These are phyloP conservation scores for Anoplopoma fimbria DNA, from an alignment of 2,113 vertebrate genomes.

Conservation along the genomic window DNA sequence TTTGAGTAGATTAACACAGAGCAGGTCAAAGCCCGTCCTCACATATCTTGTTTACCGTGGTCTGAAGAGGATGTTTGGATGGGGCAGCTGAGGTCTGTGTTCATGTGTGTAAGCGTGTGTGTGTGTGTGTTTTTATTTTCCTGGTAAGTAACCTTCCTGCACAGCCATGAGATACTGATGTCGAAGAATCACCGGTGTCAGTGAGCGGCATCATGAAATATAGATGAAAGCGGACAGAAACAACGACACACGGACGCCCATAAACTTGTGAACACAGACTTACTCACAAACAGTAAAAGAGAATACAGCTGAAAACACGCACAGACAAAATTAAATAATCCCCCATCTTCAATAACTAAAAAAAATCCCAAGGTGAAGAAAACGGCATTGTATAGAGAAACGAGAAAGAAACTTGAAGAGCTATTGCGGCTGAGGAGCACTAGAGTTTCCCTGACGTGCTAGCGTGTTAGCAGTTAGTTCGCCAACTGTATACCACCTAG, in stretches of 20 bases:
- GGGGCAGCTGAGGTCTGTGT: constrained; percentile 10
- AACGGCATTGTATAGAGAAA: background rate
- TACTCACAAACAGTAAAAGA: background rate
- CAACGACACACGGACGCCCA: background rate
- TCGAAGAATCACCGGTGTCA: constrained; percentile 11
- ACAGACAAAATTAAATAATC: background rate
- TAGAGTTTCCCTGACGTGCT: background rate
- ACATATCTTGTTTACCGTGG: constrained; percentile 42
- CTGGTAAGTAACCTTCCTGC: background rate
- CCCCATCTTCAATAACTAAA: background rate
- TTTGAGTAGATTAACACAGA: constrained; percentile 38
- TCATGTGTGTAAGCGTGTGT: constrained; percentile 14
- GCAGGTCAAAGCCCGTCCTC: constrained; percentile 31
- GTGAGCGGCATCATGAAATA: constrained; percentile 5
- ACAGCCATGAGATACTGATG: background rate
- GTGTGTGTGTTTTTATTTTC: background rate
- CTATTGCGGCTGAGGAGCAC: background rate
- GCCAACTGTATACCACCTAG: background rate
- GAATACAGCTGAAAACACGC: background rate
- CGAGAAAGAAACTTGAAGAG: background rate
- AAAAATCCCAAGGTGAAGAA: background rate
- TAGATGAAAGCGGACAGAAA: background rate
- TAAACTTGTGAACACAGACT: background rate
- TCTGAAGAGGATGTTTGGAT: constrained; percentile 40
- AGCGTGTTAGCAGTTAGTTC: background rate